These are phyloP conservation scores for Hippocampus guttulatus DNA, from an alignment of 2,113 vertebrate genomes.

Conservation along the genomic window DNA sequence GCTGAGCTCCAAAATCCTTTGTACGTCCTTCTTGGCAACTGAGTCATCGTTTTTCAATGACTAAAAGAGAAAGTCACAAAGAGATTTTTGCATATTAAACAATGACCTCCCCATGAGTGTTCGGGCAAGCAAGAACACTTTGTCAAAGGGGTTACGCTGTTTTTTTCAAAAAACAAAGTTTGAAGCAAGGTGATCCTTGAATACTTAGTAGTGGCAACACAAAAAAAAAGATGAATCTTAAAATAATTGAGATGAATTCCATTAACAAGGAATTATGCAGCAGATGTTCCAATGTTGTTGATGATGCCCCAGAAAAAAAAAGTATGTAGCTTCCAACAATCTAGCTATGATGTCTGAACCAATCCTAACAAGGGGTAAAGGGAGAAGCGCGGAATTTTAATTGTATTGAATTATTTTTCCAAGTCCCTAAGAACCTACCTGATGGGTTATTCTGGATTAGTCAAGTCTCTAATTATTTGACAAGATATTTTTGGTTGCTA, in stretches of 20 bases:
- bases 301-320: constrained; percentile 28
- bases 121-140: neutral
- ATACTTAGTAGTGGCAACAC: neutral
- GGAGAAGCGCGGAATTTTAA: constrained; percentile 18
- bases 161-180: neutral
- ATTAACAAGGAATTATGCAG: constrained; percentile 23
- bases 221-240: neutral
- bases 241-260: constrained; percentile 13
- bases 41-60: constrained; percentile 87
- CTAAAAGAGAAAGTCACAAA: constrained; percentile 64
- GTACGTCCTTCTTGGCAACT: constrained; percentile 85
- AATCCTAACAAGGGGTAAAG: constrained; percentile 28
- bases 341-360: constrained; percentile 21
- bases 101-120: neutral
- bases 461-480: constrained; percentile 39
- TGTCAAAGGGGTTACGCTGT: too few relatives aligned
- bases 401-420: constrained; percentile 13
- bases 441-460: constrained; percentile 58
- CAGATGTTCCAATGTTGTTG: constrained; percentile 29
- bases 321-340: constrained; percentile 26
- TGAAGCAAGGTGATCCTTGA: neutral
- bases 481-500: constrained; percentile 44
- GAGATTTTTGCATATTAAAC: constrained; percentile 11
- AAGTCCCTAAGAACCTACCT: constrained; percentile 37
- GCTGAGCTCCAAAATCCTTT: constrained; percentile 89